Base-by-base conservation (phyloP, 2,888 invertebrate genomes). In the Elysia crispata region DNA sequence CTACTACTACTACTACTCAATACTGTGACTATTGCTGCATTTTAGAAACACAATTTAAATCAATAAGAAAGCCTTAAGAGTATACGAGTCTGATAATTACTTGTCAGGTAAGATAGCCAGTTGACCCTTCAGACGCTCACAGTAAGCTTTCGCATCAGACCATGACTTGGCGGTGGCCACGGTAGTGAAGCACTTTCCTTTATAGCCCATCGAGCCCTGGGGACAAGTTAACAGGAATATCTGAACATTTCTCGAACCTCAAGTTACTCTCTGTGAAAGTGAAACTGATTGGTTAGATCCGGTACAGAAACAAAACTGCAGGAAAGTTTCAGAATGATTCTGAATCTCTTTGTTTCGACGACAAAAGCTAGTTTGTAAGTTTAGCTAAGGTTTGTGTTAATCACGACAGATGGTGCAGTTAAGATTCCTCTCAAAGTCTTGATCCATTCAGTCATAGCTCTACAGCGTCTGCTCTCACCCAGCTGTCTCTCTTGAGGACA, bases 161-260 rank as follows among this genome's bases (percentile, higher is more conserved):
- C 87, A 89, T 1, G 81, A 74, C 31, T 76, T 82, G 0, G 84
- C 69, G 41, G 76, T 77, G 31, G 80, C 75, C 13, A 81, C 62
- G 15, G 85, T 62, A 62, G 70, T 72, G 81, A 86, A 89, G 75
- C 89, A 89, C 13, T 76, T 81, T 15, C 81, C 31, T 11, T 82
- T 85, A 76, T 86, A 87, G 13, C 87, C 87, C 23, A 83, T 49
- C 1, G 85, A 80, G 28, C 77, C 77, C 87, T 87, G 85, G 20
- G 76, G 76, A 15, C 49, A 70, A 79, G 28, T 0, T 64, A 41
- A 41, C 41, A 50, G 49, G 64, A 13, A 20, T 20, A 28, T 28
- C 0, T 28, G 30, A 6, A 31, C n/a, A 8, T 20, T 50, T 31
- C 15, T 30, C 28, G n/a, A n/a, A n/a, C n/a, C n/a, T n/a, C n/a